Percentiles rank a stretch among this genome's conserved stretches.
These are phyloP conservation scores for Oophaga pumilio DNA, from an alignment of 2,113 vertebrate species.

Conservation along the genomic window DNA sequence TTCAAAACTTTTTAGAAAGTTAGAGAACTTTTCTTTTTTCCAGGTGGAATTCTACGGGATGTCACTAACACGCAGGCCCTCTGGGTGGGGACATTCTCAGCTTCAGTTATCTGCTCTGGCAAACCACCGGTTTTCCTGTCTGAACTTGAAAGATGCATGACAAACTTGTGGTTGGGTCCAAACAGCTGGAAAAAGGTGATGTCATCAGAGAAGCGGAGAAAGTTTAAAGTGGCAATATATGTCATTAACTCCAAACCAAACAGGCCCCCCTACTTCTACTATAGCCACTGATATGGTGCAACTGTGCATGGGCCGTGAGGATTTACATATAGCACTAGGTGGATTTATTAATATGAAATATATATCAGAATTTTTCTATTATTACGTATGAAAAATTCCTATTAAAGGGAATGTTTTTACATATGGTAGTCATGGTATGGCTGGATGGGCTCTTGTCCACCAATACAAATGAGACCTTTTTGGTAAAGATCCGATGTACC, in stretches of 20 bases:
- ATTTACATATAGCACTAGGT: neutral
- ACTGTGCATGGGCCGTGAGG: neutral
- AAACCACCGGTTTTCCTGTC: constrained; percentile 1
- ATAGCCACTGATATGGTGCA: too few species aligned
- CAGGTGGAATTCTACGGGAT: neutral
- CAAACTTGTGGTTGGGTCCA: neutral
- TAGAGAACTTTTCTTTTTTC: neutral
- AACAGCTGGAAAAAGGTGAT: constrained; percentile 30
- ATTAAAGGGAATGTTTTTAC: too few species aligned
- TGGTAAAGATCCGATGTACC: too few species aligned
- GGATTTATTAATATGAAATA: too few species aligned
- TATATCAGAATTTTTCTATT: too few species aligned
- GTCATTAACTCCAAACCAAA: neutral
- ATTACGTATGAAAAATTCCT: too few species aligned
- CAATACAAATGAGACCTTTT: too few species aligned
- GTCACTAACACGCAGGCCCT: neutral
- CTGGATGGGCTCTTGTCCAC: too few species aligned
- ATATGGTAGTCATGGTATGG: too few species aligned
- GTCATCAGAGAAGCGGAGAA: constrained; percentile 8
- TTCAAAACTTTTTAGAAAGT: too few species aligned
- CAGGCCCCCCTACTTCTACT: neutral
- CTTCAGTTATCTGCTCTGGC: neutral
- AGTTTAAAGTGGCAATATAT: constrained; percentile 20
- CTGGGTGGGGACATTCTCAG: constrained; percentile 1
- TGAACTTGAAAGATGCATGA: constrained; percentile 18